These are phyloP conservation scores for Drosophila emarginata DNA, from an alignment of 2,888 invertebrate genomes.

Conservation along the genomic window DNA sequence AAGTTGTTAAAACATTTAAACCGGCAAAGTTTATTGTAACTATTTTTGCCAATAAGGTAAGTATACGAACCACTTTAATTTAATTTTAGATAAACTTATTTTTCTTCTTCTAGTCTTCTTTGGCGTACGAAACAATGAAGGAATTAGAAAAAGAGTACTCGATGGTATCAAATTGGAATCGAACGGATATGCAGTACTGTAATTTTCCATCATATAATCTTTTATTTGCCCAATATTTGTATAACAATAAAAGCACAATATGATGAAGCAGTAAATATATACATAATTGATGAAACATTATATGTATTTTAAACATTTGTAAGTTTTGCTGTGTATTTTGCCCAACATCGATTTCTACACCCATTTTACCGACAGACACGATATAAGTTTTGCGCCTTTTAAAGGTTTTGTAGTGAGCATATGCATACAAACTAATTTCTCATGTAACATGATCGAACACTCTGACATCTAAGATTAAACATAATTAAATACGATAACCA, in stretches of 20 bases:
- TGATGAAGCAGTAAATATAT: neutral
- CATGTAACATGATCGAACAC: too few species aligned
- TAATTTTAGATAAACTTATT: neutral
- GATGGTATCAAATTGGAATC: conserved; percentile 87
- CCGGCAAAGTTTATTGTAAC: conserved; percentile 97
- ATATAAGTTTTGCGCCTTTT: too few species aligned
- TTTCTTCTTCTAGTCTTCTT: conserved; percentile 86
- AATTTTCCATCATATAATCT: conserved; percentile 96
- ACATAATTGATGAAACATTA: neutral
- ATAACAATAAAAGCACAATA: conserved; percentile 6
- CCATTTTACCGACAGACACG: too few species aligned
- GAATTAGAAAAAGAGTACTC: conserved; percentile 87
- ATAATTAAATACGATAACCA: too few species aligned
- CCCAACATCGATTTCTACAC: too few species aligned
- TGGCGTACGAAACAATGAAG: conserved; percentile 88
- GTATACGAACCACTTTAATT: neutral
- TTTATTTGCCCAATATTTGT: conserved; percentile 93
- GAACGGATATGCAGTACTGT: conserved; percentile 93
- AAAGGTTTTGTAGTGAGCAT: too few species aligned
- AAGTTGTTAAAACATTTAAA: conserved; percentile 93
- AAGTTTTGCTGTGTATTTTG: too few species aligned
- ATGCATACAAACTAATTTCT: too few species aligned
- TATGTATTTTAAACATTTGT: too few species aligned
- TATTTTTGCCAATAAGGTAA: conserved; percentile 95
- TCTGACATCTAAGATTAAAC: too few species aligned